Evolutionary conservation across 2,888 invertebrate genomes (phyloP).

Genomic region (Cheilosia pagana): DNA sequence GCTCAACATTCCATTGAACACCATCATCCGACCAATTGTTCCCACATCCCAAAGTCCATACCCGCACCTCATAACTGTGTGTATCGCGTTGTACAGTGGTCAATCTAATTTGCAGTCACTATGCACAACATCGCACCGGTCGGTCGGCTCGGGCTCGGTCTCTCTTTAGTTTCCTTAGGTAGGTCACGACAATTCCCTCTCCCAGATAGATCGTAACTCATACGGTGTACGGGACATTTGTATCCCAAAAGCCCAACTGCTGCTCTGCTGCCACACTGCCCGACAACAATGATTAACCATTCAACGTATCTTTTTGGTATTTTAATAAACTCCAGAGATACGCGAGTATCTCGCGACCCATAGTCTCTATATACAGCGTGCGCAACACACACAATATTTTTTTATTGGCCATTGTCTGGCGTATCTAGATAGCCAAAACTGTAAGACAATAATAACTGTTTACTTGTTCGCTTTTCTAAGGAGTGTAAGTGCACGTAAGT

Average conservation of each 20-base stretch:
- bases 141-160: constrained; percentile 11
- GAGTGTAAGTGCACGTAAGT: constrained; percentile 58
- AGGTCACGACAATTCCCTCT: constrained; percentile 64
- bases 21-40: constrained; percentile 24
- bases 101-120: constrained; percentile 69
- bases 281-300: constrained; percentile 69
- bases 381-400: constrained; percentile 42
- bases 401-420: constrained; percentile 71
- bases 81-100: constrained; percentile 26
- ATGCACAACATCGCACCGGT: constrained; percentile 34
- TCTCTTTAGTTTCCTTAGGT: constrained; percentile 46
- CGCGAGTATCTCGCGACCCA: neutral
- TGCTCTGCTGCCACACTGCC: constrained; percentile 34
- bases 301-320: constrained; percentile 61
- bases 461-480: constrained; percentile 61
- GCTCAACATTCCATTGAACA: constrained; percentile 39
- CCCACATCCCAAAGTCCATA: constrained; percentile 22
- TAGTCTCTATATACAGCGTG: neutral
- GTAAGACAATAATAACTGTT: constrained; percentile 69
- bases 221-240: constrained; percentile 61
- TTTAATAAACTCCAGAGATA: constrained; percentile 65
- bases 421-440: constrained; percentile 60
- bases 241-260: constrained; percentile 55
- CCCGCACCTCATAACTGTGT: constrained; percentile 52
- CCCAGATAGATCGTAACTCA: constrained; percentile 61